Evolutionary conservation across 2,113 vertebrate species (phyloP).

Genomic region (Vulpes ferrilata): DNA sequence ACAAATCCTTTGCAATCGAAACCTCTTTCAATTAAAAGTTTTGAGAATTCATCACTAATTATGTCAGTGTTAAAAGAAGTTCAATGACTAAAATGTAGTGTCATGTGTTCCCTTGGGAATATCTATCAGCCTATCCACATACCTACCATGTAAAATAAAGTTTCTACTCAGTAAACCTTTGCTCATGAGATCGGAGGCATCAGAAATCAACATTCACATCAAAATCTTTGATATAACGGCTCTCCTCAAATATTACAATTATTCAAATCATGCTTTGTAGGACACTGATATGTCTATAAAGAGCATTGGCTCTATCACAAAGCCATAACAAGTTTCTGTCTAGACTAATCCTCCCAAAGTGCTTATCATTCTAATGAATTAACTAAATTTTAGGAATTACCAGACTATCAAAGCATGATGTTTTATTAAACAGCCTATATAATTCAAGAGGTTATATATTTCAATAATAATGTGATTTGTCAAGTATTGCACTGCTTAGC

Average conservation of each 20-base stretch:
- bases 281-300: not conserved
- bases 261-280: conserved; percentile 19
- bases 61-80: conserved; percentile 4
- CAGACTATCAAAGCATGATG: not conserved
- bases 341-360: not conserved
- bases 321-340: not conserved
- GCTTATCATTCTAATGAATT: not conserved
- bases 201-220: not conserved
- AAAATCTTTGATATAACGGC: not conserved
- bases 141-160: not conserved
- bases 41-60: not conserved
- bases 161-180: conserved; percentile 7
- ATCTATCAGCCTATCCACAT: not conserved
- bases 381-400: conserved; percentile 31
- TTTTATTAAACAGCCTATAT: conserved; percentile 6
- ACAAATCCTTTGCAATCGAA: not conserved
- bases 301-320: not conserved
- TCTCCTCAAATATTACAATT: not conserved
- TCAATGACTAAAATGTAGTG: not conserved
- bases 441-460: conserved; percentile 14
- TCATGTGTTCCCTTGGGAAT: not conserved
- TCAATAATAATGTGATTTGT: conserved; percentile 29
- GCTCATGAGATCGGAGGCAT: not conserved
- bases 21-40: conserved; percentile 40
- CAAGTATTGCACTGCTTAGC: not conserved